These are phyloP conservation scores for Mythimna albipuncta DNA, from an alignment of 2,888 invertebrate species.

Conservation along the genomic window DNA sequence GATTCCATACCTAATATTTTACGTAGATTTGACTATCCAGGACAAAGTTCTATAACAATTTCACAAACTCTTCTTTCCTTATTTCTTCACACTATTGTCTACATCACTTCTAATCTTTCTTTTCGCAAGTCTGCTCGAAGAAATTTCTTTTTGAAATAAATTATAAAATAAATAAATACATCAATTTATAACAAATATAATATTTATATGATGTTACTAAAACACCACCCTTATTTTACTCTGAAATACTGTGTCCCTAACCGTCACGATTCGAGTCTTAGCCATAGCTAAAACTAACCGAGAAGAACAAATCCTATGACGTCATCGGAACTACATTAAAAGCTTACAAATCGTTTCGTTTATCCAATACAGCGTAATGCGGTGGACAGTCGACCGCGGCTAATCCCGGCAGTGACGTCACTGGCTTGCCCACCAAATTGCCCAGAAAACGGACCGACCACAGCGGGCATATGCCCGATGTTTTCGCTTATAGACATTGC, in stretches of 20 bases:
- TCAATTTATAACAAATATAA: no score
- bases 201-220: no score
- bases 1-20: no score
- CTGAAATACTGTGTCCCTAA: not conserved
- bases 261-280: not conserved
- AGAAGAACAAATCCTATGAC: slow-evolving; percentile 23
- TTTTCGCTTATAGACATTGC: slow-evolving; percentile 39
- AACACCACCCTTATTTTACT: no score
- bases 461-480: slow-evolving; percentile 53
- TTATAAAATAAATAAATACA: no score
- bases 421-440: slow-evolving; percentile 51
- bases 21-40: no score
- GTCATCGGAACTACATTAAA: slow-evolving; percentile 46
- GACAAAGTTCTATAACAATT: no score
- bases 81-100: no score
- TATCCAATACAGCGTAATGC: slow-evolving; percentile 51
- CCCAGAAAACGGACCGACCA: slow-evolving; percentile 52
- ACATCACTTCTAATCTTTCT: no score
- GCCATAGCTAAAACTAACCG: not conserved
- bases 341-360: slow-evolving; percentile 45
- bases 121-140: no score
- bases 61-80: no score
- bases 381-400: slow-evolving; percentile 51
- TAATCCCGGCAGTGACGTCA: slow-evolving; percentile 57
- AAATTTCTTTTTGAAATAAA: no score